Base-by-base conservation (phyloP, 2,113 vertebrate genomes). In the Alethe diademata region DNA sequence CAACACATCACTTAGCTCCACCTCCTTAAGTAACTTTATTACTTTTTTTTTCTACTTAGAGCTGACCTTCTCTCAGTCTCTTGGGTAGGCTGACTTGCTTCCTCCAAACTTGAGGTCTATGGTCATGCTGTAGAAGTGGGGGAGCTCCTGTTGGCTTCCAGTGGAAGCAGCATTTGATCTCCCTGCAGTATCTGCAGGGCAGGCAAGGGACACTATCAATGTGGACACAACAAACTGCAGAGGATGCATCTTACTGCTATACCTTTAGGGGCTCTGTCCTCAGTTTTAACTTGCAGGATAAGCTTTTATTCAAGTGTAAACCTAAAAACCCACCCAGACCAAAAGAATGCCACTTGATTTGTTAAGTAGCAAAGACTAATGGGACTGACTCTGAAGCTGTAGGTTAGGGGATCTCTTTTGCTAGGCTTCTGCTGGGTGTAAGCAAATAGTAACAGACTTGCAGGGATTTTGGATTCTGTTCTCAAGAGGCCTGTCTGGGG, bases 151-250 rank as follows among this genome's bases (percentile, higher is more conserved):
- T 74, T 76, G 22, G 90, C 93, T 93, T 96, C 93, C 74, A 76
- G 90, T 90, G 90, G 93, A 96, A 96, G 93, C 95, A 90, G 92
- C 78, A 67, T 90, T 79, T 73, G 60, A 92, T 92, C 35, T 95
- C 81, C 90, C 48, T 95, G 94, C 95, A 80, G 78, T 51, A 92
- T 85, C 78, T 93, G 96, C 87, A 92, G 90, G 88, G 82, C 51
- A 92, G 48, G 47, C 64, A 88, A 71, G 56, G 56, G 78, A 88
- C 64, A 48, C 23, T 45, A 2, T 2, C 0, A 2, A 26, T 19
- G 28, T 50, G 82, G 90, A 78, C 69, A 86, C 88, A 86, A 83
- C 25, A 67, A 80, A 86, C 60, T 80, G 64, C 67, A 67, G 90
- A 92, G 82, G 92, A 74, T 57, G 78, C 71, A 80, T 78, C 60